A percentile compares a stretch with the other conserved stretches of the same genome.
These are phyloP conservation scores for Corticium candelabrum DNA, from an alignment of 37 sponge, comb jelly and placozoan genomes.

Conservation along the genomic window DNA sequence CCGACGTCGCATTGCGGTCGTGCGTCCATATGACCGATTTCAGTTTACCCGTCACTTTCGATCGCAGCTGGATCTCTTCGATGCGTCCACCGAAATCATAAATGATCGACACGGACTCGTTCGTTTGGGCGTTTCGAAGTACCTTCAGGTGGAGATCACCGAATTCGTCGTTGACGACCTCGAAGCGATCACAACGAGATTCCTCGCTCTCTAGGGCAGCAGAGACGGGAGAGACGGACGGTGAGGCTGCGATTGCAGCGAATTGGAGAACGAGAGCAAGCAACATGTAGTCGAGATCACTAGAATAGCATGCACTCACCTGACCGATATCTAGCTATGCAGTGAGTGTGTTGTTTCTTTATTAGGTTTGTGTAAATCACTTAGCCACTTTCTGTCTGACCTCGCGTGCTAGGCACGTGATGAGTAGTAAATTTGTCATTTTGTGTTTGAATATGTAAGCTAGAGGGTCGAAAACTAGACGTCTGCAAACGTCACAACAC, in stretches of 20 bases:
- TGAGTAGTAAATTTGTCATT: too few species aligned
- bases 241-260: background rate
- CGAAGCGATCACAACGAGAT: background rate
- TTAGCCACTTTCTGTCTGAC: too few species aligned
- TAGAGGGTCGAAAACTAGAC: too few species aligned
- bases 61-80: slow-evolving; percentile 35
- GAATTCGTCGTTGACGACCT: background rate
- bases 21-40: slow-evolving; percentile 48
- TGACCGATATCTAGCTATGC: too few species aligned
- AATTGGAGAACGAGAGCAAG: too few species aligned
- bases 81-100: slow-evolving; percentile 62
- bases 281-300: too few species aligned
- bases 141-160: background rate
- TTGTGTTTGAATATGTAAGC: too few species aligned
- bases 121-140: slow-evolving; percentile 7
- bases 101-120: slow-evolving; percentile 39
- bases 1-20: slow-evolving; percentile 38
- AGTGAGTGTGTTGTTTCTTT: too few species aligned
- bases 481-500: too few species aligned
- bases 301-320: too few species aligned
- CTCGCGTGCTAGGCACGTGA: too few species aligned
- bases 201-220: background rate
- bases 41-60: slow-evolving; percentile 2
- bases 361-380: too few species aligned
- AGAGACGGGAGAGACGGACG: background rate